Conservation (phyloP, 2,888 invertebrate genomes). For the Halictus quadricinctus region DNA sequence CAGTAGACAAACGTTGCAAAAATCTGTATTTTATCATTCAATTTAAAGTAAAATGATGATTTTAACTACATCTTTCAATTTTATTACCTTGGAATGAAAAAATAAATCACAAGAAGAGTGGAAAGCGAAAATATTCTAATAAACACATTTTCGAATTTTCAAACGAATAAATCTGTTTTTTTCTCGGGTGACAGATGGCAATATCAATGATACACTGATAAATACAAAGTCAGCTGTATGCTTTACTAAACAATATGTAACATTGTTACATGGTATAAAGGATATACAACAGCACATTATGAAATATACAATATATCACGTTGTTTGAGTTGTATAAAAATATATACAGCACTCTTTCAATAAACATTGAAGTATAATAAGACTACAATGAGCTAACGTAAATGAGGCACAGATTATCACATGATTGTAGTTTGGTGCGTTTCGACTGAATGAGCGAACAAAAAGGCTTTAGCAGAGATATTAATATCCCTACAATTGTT, state of each 20-base stretch:
- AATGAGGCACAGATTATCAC: conserved; percentile 39
- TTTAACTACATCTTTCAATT: too few species aligned
- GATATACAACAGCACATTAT: neutral
- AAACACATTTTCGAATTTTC: neutral
- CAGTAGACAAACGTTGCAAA: too few species aligned
- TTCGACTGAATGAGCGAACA: neutral
- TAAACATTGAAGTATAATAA: conserved; percentile 3
- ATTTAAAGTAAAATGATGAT: too few species aligned
- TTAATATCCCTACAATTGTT: neutral
- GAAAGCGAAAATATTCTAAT: neutral
- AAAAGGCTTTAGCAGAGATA: neutral
- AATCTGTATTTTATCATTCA: too few species aligned
- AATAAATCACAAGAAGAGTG: neutral
- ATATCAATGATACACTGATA: neutral
- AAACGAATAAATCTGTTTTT: neutral
- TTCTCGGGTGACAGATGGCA: neutral
- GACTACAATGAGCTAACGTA: neutral
- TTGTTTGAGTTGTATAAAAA: conserved; percentile 11
- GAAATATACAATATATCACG: conserved; percentile 7
- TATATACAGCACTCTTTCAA: conserved; percentile 10
- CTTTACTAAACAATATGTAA: conserved; percentile 3
- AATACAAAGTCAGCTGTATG: neutral
- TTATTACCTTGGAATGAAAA: too few species aligned
- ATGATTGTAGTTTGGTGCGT: conserved; percentile 13
- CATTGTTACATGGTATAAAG: neutral